phyloP scores from a whole-genome alignment of 1,140 invertebrate species.

The Papilio dardanus region DNA sequence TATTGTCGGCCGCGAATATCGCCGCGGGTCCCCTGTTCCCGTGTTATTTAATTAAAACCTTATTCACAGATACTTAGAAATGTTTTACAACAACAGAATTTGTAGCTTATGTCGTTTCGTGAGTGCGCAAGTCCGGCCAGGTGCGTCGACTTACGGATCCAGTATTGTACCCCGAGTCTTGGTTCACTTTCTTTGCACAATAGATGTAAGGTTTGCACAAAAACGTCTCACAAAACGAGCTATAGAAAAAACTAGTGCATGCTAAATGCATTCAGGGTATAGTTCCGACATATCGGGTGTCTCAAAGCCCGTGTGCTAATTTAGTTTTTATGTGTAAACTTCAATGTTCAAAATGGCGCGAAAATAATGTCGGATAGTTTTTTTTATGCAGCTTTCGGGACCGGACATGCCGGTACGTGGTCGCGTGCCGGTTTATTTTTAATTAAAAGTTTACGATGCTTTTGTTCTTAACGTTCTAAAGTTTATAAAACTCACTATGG shows the following conservation, averaged over 20 bases:
- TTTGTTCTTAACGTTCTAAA: slow-evolving; percentile 4
- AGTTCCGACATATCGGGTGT: slow-evolving; percentile 25
- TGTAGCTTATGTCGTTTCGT: slow-evolving; percentile 54
- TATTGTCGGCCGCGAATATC: slow-evolving; percentile 57
- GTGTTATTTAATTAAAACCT: slow-evolving; percentile 66
- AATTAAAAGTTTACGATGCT: slow-evolving; percentile 51
- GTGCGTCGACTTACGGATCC: slow-evolving; percentile 60
- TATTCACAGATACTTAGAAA: slow-evolving; percentile 64
- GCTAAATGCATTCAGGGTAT: slow-evolving; percentile 51
- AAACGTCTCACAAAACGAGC: slow-evolving; percentile 65
- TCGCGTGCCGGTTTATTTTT: slow-evolving; percentile 66
- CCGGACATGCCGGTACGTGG: slow-evolving; percentile 43
- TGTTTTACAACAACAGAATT: slow-evolving; percentile 54
- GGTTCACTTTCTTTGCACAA: slow-evolving; percentile 74
- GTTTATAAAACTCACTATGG: neutral
- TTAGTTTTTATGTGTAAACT: slow-evolving; percentile 41
- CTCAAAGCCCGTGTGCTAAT: slow-evolving; percentile 41
- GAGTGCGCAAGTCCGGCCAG: slow-evolving; percentile 54
- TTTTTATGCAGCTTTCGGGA: slow-evolving; percentile 46
- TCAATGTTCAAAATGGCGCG: slow-evolving; percentile 42
- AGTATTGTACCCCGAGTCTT: slow-evolving; percentile 60
- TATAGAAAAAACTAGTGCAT: slow-evolving; percentile 63
- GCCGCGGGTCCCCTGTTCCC: slow-evolving; percentile 43
- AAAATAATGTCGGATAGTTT: slow-evolving; percentile 43
- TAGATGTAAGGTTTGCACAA: slow-evolving; percentile 76